These are phyloP conservation scores for Camptogramma bilineatum DNA, from an alignment of 2,888 invertebrate species.

Conservation along the genomic window DNA sequence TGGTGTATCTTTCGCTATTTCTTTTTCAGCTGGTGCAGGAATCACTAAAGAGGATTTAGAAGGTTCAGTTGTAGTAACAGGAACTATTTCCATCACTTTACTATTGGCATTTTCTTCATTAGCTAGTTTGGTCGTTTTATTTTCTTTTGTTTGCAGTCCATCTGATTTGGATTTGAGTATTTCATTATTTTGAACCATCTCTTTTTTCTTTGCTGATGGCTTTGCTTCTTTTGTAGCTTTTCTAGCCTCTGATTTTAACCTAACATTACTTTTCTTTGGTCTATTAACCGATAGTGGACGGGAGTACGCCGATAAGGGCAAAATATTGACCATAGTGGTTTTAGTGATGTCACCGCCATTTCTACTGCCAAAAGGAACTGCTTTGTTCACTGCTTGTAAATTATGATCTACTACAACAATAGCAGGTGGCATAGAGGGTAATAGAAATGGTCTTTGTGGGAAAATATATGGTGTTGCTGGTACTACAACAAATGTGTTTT, in stretches of 20 bases:
- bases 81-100: slow-evolving; percentile 12
- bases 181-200: slow-evolving; percentile 35
- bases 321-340: slow-evolving; percentile 81
- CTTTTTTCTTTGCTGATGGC: slow-evolving; percentile 37
- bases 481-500: slow-evolving; percentile 75
- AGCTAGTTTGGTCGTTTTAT: slow-evolving; percentile 1
- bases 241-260: slow-evolving; percentile 56
- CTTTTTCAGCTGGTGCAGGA: slow-evolving; percentile 15
- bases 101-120: slow-evolving; percentile 16
- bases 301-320: slow-evolving; percentile 82
- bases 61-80: slow-evolving; percentile 1
- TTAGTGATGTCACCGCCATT: slow-evolving; percentile 73
- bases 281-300: slow-evolving; percentile 71
- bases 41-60: slow-evolving; percentile 18
- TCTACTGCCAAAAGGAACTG: slow-evolving; percentile 67
- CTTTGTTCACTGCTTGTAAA: slow-evolving; percentile 68
- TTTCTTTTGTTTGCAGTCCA: slow-evolving; percentile 30
- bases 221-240: slow-evolving; percentile 55
- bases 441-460: slow-evolving; percentile 74
- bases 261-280: slow-evolving; percentile 64
- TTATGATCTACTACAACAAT: slow-evolving; percentile 74
- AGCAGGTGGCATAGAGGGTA: slow-evolving; percentile 73
- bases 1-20: slow-evolving; percentile 8
- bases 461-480: slow-evolving; percentile 78
- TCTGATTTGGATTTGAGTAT: slow-evolving; percentile 34